These are phyloP conservation scores for Hydrolagus colliei DNA, from an alignment of 2,797 vertebrate genomes.

Conservation along the genomic window DNA sequence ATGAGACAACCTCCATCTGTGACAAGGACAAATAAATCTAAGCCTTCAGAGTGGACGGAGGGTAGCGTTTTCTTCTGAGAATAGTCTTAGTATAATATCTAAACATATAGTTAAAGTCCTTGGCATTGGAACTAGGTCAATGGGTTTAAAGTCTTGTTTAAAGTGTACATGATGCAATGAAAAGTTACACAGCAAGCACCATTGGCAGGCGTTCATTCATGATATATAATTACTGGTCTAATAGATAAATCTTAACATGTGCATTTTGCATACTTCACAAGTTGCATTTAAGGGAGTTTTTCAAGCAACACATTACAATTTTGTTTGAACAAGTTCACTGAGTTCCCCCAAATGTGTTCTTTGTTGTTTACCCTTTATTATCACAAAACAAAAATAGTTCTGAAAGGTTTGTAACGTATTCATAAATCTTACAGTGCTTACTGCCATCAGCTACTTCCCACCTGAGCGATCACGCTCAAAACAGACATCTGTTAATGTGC, in stretches of 20 bases:
- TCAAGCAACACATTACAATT: too few species aligned
- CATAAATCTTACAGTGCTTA: neutral
- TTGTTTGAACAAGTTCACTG: neutral
- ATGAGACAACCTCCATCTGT: neutral
- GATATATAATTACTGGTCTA: too few species aligned
- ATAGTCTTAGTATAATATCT: neutral
- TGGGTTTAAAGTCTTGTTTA: neutral
- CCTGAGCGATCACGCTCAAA: constrained; percentile 12
- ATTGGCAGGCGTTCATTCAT: too few species aligned
- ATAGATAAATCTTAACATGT: too few species aligned
- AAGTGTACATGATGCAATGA: too few species aligned
- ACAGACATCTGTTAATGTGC: constrained; percentile 17
- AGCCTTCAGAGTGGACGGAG: neutral
- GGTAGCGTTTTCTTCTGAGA: neutral
- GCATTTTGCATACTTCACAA: too few species aligned
- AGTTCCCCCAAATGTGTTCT: neutral
- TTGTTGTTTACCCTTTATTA: neutral
- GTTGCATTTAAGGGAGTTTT: too few species aligned
- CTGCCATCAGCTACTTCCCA: constrained; percentile 4
- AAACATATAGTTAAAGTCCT: neutral
- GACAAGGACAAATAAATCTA: neutral
- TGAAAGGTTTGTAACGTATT: neutral
- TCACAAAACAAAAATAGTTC: neutral
- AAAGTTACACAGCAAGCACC: too few species aligned
- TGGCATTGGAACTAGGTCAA: neutral